These are phyloP conservation scores for Mesoclemmys tuberculata DNA, from an alignment of 2,113 vertebrate genomes.

Conservation along the genomic window DNA sequence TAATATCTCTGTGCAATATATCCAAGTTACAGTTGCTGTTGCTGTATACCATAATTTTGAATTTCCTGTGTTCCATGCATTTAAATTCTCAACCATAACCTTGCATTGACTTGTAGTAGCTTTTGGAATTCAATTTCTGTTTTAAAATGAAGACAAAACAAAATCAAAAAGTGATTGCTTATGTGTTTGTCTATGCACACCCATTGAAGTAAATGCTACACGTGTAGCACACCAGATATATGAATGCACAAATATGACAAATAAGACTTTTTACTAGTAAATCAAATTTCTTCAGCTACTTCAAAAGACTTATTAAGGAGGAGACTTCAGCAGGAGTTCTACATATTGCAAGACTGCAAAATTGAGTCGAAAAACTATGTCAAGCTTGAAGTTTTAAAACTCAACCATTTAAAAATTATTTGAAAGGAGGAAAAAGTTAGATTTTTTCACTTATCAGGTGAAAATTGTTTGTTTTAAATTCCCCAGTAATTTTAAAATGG, in stretches of 20 bases:
- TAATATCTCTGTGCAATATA: neutral
- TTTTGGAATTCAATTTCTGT: neutral
- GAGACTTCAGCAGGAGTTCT: neutral
- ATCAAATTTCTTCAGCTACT: conserved; percentile 3
- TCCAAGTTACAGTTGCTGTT: neutral
- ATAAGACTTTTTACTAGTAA: neutral
- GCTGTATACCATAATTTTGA: neutral
- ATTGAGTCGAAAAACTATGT: neutral
- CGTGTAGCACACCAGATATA: neutral
- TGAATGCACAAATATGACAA: neutral
- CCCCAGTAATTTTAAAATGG: neutral
- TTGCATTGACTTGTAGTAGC: neutral
- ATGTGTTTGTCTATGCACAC: neutral
- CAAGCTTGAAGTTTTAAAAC: neutral
- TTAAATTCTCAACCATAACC: neutral
- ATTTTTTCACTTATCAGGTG: neutral
- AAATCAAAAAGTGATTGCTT: neutral
- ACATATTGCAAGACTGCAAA: neutral
- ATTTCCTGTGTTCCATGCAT: neutral
- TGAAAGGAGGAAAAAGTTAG: neutral
- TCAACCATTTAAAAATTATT: neutral
- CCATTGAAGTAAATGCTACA: neutral
- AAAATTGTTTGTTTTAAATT: neutral
- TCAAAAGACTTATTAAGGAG: neutral
- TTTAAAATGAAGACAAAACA: neutral